A percentile compares a stretch with the other conserved stretches of the same genome.
These are phyloP conservation scores for Neolamprologus brichardi DNA, from an alignment of 2,113 vertebrate genomes.

Conservation along the genomic window DNA sequence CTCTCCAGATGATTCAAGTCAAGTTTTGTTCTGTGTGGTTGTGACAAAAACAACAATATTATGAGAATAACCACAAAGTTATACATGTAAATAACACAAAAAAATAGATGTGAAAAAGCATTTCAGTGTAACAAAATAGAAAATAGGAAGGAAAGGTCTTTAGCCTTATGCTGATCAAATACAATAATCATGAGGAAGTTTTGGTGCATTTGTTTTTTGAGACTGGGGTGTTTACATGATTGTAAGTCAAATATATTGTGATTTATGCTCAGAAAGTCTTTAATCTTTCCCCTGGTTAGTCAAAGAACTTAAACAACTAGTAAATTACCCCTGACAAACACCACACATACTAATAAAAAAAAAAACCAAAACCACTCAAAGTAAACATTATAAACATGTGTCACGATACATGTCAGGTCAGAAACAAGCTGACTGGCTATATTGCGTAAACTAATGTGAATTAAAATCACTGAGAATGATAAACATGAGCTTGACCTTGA, in stretches of 20 bases:
- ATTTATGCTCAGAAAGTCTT: not conserved
- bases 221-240: not conserved
- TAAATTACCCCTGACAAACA: not conserved
- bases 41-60: not conserved
- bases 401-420: fast-evolving
- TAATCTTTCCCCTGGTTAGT: not conserved
- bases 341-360: not conserved
- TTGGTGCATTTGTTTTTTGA: not conserved
- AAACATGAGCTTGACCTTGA: not conserved
- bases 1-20: not conserved
- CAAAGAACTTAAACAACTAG: not conserved
- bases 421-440: not conserved
- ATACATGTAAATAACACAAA: not conserved
- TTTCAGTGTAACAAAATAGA: not conserved
- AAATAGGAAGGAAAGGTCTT: not conserved
- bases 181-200: not conserved
- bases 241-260: not conserved
- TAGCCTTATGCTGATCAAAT: not conserved
- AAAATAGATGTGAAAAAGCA: not conserved
- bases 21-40: not conserved
- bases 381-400: not conserved
- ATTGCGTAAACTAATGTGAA: not conserved
- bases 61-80: not conserved
- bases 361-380: fast-evolving
- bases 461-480: not conserved